Evolutionary conservation across 2,797 vertebrate genomes (phyloP), one percentile per base, ranked within the genome.

Genomic region (Hydrophis major): DNA sequence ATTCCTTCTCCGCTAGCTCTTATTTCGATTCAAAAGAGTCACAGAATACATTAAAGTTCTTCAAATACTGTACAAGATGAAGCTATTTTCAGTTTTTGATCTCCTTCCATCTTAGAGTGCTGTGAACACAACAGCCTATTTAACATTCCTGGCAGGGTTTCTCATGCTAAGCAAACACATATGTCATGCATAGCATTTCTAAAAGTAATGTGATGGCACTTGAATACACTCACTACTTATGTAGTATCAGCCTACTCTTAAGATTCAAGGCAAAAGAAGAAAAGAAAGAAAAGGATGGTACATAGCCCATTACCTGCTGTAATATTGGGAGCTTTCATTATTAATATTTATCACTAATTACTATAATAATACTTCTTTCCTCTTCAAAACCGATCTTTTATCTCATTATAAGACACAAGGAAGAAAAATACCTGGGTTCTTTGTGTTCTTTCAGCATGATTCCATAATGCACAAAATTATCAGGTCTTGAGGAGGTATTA

Each of bases 11-110:
- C 37, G 2, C 86, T 47, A 94, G 22, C 32, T 60, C 22, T 61
- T 63, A 18, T 94, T 93, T 92, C 4, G 4, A 69, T 90, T 91
- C 88, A 95, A 92, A 95, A 95, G 28, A 93, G 56, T 28, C 74
- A 90, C 37, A 0, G 60, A 16, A 63, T 47, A 47, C 95, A 87
- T 95, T 92, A 69, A 69, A 55, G 11, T 93, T 89, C 63, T 92
- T 88, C 83, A 88, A 93, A 87, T 88, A 83, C 91, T 59, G 7
- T 63, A 94, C 0, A 0, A 92, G 22, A 94, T 11, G 87, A 53
- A 94, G 61, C 25, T 83, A 66, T 90, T 94, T 94, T 94, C 69
- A 61, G 28, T 89, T 94, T 95, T 94, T 95, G 93, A 0, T 94
- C 88, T 92, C 55, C 90, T 89, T 95, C 55, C 83, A 93, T 95